Evolutionary conservation across 2,888 invertebrate genomes (phyloP).

Genomic region (Meghimatium bilineatum): DNA sequence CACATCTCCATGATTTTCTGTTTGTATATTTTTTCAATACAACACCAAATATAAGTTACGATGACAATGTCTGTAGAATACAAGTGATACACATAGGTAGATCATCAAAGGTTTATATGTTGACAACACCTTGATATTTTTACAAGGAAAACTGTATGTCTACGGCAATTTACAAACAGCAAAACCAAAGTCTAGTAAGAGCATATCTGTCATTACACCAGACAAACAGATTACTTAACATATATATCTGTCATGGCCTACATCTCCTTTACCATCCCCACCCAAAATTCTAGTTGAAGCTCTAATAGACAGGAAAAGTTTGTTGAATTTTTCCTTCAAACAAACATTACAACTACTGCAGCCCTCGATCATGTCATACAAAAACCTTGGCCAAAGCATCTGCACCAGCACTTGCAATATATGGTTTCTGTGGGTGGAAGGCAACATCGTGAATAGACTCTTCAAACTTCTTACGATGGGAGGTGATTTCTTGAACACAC

Average conservation of each 20-base stretch:
- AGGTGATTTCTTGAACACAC: constrained; percentile 99
- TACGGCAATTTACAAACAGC: constrained; percentile 15
- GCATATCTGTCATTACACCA: not conserved
- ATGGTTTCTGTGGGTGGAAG: constrained; percentile 98
- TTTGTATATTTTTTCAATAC: not conserved
- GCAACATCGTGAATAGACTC: constrained; percentile 99
- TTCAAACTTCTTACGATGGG: constrained; percentile 99
- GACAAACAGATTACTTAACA: not conserved
- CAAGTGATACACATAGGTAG: constrained; percentile 16
- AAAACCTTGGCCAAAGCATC: constrained; percentile 99
- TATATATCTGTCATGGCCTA: not conserved
- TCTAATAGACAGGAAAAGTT: not conserved
- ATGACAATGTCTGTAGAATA: constrained; percentile 4
- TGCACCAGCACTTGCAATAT: constrained; percentile 98
- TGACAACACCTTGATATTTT: not conserved
- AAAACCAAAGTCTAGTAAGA: constrained; percentile 3
- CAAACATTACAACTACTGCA: not conserved
- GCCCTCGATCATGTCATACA: constrained; percentile 69
- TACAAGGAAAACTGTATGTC: constrained; percentile 8
- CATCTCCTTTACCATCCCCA: not conserved
- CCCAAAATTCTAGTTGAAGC: not conserved
- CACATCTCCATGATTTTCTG: not conserved
- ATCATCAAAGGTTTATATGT: not conserved
- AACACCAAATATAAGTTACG: constrained; percentile 11
- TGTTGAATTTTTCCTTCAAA: not conserved